Percentiles rank a stretch among this genome's conserved stretches.
phyloP scores from a whole-genome alignment of 1,140 invertebrate genomes.

The Leptopilina clavipes region DNA sequence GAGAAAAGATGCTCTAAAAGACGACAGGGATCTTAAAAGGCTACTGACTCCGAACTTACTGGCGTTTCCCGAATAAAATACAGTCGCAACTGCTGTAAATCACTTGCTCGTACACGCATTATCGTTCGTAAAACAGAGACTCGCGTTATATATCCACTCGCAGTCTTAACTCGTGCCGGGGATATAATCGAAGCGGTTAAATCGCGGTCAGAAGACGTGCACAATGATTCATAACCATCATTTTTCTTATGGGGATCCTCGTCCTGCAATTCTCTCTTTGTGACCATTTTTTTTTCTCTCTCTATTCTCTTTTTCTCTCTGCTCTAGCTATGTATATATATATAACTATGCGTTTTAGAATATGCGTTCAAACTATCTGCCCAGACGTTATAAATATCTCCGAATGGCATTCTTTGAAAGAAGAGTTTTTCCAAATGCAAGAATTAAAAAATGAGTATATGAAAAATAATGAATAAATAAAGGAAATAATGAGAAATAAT shows the following conservation, averaged over 20 bases:
- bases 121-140: conserved; percentile 56
- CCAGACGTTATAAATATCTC: conserved; percentile 41
- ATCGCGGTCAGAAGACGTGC: conserved; percentile 52
- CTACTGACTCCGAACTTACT: conserved; percentile 50
- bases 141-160: conserved; percentile 48
- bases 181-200: conserved; percentile 58
- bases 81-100: conserved; percentile 48
- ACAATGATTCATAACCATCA: conserved; percentile 61
- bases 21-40: conserved; percentile 39
- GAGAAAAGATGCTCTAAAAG: conserved; percentile 26
- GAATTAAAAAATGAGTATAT: no score
- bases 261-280: conserved; percentile 49
- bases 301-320: no score
- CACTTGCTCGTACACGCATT: conserved; percentile 48
- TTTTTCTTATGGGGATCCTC: conserved; percentile 44
- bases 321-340: conserved; percentile 46
- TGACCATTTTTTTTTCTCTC: conserved; percentile 40
- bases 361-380: conserved; percentile 46
- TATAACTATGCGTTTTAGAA: conserved; percentile 43
- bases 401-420: conserved; percentile 25
- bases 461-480: no score
- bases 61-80: conserved; percentile 53
- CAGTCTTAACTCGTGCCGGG: conserved; percentile 48
- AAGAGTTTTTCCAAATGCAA: no score
- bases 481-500: no score